Base-by-base conservation (phyloP, 2,888 invertebrate species). In the Caenorhabditis zanzibari region DNA sequence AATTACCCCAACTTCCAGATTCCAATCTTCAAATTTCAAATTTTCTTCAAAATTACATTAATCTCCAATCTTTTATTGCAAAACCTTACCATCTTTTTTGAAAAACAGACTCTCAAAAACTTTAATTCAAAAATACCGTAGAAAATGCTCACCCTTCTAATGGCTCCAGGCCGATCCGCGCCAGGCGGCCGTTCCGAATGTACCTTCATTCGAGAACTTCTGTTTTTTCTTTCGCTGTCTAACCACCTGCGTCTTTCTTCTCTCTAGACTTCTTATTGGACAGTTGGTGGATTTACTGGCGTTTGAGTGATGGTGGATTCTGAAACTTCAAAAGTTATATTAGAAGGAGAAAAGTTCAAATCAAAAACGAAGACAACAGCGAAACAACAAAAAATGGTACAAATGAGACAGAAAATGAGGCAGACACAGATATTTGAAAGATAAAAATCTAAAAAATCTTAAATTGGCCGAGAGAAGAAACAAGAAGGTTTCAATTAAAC, bases 121-220 rank as follows among this genome's bases (percentile, higher is more conserved):
- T 52, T 19, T 9, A 12, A 38, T 7, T 16, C n/a, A 38, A 54
- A 47, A 32, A 28, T 22, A 47, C 32, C 32, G 32, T 32, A 6
- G 5, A 71, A 49, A 58, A 32, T 19, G 3, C 82, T 54, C 6
- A 83, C 83, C 66, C 80, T 32, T 79, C 83, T 52, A 16, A 83
- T 16, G 5, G 49, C 58, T 44, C 80, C 79, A 38, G 74, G 79
- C 58, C 63, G 56, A 61, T 74, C 79, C 58, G 74, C 64, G 0
- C 75, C 83, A 16, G 75, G 75, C 77, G 79, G 64, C 61, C 72
- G 56, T 75, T 79, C 79, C 63, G 80, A 71, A 41, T 83, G 83
- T 56, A 83, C 83, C 83, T 83, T 83, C 83, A 83, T 83, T 66
- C 64, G 64, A 32, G n/a, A 49, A 28, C n/a, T 35, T 35, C 22